Percentiles rank a stretch among this genome's conserved stretches.
phyloP scores from a whole-genome alignment of 2,797 vertebrate genomes.

The Sarcoramphus papa region DNA sequence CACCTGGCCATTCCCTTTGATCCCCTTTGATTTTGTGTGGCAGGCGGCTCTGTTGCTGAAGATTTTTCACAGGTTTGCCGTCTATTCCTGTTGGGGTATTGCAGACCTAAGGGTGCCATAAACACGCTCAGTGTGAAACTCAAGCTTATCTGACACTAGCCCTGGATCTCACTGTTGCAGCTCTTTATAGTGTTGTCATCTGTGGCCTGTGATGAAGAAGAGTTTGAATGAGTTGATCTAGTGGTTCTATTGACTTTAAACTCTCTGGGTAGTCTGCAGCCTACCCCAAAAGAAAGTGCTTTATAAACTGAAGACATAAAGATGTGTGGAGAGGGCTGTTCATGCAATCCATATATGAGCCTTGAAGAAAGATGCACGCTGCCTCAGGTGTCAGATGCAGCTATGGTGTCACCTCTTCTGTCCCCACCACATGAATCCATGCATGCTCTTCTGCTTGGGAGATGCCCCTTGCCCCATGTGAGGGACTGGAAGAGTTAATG shows the following conservation, averaged over 20 bases:
- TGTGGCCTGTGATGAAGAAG: not conserved
- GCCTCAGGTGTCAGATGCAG: not conserved
- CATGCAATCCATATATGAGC: not conserved
- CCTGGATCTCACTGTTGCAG: not conserved
- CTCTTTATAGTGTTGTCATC: not conserved
- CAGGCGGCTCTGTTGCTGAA: not conserved
- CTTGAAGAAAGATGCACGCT: not conserved
- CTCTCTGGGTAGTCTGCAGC: not conserved
- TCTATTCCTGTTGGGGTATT: not conserved
- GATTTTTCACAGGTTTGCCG: not conserved
- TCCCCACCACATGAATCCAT: not conserved
- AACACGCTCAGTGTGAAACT: not conserved
- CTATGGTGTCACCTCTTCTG: not conserved
- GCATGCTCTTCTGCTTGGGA: not conserved
- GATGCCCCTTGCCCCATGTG: not conserved
- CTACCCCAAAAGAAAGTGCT: not conserved
- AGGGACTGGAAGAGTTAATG: too few relatives aligned
- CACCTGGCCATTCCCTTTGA: not conserved
- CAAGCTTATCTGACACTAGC: too few relatives aligned
- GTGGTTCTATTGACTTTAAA: not conserved
- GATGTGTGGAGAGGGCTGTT: not conserved
- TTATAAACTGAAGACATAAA: not conserved
- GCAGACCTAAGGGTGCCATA: not conserved
- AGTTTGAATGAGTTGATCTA: not conserved
- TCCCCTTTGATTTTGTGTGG: not conserved